A percentile compares a stretch with the other conserved stretches of the same genome.
Conservation (phyloP, 2,797 vertebrate genomes). For the Galaxias olidus region DNA sequence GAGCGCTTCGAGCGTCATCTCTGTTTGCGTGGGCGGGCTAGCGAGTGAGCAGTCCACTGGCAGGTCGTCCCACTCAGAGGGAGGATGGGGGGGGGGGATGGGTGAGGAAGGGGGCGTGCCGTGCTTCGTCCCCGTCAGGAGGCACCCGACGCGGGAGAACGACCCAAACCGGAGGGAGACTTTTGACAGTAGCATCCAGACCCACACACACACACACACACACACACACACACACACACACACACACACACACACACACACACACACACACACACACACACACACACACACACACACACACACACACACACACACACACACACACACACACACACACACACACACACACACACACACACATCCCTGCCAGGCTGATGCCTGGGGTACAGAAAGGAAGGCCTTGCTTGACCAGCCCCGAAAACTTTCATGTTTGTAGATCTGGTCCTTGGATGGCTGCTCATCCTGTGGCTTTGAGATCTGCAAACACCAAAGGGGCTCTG, state of each 20-base stretch:
- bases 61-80: too few relatives aligned
- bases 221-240: conserved; percentile 27
- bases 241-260: conserved; percentile 26
- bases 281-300: conserved; percentile 27
- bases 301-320: conserved; percentile 26
- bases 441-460: conserved; percentile 25
- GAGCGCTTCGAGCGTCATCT: too few relatives aligned
- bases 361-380: conserved; percentile 46
- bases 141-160: conserved; percentile 14
- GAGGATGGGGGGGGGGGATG: too few relatives aligned
- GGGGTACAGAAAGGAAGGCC: conserved; percentile 40
- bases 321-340: conserved; percentile 26
- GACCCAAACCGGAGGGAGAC: conserved; percentile 31
- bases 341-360: conserved; percentile 23
- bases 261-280: conserved; percentile 18
- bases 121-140: conserved; percentile 32
- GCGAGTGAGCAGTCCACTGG: too few relatives aligned
- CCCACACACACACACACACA: conserved; percentile 17
- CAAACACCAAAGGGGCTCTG: conserved; percentile 34
- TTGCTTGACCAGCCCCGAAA: conserved; percentile 15
- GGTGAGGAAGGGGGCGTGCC: conserved; percentile 43
- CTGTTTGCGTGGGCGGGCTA: too few relatives aligned
- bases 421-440: conserved; percentile 45
- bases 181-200: conserved; percentile 38
- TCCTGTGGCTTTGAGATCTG: conserved; percentile 34